A percentile compares a stretch with the other conserved stretches of the same genome.
These are phyloP conservation scores for Scaptodrosophila lebanonensis DNA, from an alignment of 1,140 invertebrate genomes.

Conservation along the genomic window DNA sequence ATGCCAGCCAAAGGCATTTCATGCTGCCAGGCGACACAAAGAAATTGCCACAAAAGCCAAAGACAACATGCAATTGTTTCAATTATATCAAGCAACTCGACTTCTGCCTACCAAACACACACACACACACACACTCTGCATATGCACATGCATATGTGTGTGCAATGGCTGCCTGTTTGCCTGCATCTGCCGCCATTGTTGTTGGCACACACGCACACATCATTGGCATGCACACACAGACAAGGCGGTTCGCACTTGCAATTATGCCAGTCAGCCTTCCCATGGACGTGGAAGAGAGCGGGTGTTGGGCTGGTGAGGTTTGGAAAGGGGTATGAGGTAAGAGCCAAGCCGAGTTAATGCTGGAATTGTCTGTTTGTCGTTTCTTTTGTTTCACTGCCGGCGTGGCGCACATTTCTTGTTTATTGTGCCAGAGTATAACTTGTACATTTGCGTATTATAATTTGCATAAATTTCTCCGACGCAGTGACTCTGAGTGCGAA, in stretches of 20 bases:
- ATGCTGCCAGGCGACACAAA: conserved; percentile 12
- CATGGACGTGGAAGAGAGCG: no score
- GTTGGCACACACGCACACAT: not conserved
- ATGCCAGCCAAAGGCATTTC: conserved; percentile 39
- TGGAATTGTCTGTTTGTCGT: conserved; percentile 15
- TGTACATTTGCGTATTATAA: conserved; percentile 71
- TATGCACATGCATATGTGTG: no score
- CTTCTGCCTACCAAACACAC: conserved; percentile 14
- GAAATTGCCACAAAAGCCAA: conserved; percentile 9
- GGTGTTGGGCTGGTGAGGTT: no score
- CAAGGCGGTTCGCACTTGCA: conserved; percentile 39
- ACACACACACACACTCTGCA: conserved; percentile 5
- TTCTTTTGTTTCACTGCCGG: conserved; percentile 42
- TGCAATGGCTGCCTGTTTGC: no score
- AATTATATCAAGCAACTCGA: conserved; percentile 54
- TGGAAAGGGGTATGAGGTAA: conserved; percentile 1
- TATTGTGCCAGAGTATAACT: conserved; percentile 61
- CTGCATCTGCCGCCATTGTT: no score
- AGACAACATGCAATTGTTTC: conserved; percentile 55
- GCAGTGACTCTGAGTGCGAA: not conserved
- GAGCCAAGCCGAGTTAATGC: conserved; percentile 43
- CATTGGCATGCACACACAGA: no score
- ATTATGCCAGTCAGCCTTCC: conserved; percentile 57
- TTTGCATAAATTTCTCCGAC: conserved; percentile 63
- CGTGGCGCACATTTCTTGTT: conserved; percentile 57